Evolutionary conservation across 2,797 vertebrate species (phyloP).

Genomic region (Poecile montanus): DNA sequence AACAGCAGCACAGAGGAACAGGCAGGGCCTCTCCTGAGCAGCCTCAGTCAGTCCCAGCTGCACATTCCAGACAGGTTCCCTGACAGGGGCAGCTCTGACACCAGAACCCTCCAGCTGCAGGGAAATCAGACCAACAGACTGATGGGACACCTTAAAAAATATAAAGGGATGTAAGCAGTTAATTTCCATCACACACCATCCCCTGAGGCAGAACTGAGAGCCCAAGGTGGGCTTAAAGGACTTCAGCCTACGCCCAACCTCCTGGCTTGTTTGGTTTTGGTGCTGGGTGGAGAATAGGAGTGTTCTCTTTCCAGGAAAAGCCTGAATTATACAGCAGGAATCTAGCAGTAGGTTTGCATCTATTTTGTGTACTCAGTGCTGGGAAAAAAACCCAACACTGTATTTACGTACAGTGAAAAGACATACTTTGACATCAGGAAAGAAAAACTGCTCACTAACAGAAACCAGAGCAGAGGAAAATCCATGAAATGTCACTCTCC

Average conservation of each 20-base stretch:
- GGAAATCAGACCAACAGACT: background rate
- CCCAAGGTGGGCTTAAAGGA: background rate
- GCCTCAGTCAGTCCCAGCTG: background rate
- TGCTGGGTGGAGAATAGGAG: background rate
- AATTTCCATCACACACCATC: background rate
- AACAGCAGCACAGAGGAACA: background rate
- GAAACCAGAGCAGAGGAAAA: background rate
- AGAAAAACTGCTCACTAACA: background rate
- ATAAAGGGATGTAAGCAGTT: background rate
- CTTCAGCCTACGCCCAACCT: background rate
- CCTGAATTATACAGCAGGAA: background rate
- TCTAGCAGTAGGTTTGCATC: background rate
- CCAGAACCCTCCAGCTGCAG: background rate
- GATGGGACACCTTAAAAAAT: background rate
- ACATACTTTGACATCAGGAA: background rate
- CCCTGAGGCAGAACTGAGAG: background rate
- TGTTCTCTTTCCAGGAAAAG: background rate
- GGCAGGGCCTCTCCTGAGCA: background rate
- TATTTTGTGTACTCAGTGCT: background rate
- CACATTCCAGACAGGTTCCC: background rate
- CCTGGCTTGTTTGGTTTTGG: background rate
- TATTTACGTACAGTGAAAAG: background rate
- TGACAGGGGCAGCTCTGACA: background rate
- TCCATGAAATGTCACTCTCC: background rate
- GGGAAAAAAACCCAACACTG: rapidly evolving